A percentile compares a stretch with the other conserved stretches of the same genome.
Evolutionary conservation across 2,888 invertebrate species (phyloP).

Genomic region (Pammene fasciana): DNA sequence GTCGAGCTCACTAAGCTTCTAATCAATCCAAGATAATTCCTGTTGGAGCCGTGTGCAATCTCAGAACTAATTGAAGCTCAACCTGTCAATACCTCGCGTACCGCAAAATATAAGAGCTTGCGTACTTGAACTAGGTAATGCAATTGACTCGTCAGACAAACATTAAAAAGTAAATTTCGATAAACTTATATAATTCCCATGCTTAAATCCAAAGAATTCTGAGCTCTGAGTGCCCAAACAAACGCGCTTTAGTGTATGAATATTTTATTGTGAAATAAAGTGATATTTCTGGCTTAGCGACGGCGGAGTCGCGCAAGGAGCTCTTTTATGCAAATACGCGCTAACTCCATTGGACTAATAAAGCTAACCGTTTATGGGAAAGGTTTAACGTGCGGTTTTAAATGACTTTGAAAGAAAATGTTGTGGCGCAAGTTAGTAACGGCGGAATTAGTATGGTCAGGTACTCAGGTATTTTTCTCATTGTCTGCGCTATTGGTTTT

Average conservation of each 20-base stretch:
- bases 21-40: conserved; percentile 31
- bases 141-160: conserved; percentile 5
- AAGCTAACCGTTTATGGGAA: conserved; percentile 29
- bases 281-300: conserved; percentile 18
- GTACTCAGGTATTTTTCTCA: background rate
- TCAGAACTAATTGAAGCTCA: conserved; percentile 28
- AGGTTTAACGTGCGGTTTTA: conserved; percentile 2
- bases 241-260: conserved; percentile 14
- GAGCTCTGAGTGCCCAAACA: background rate
- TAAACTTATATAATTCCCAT: conserved; percentile 7
- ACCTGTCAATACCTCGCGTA: conserved; percentile 8
- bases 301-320: background rate
- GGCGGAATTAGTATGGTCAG: background rate
- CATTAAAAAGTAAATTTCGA: conserved; percentile 14
- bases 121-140: background rate
- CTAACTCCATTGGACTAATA: conserved; percentile 7
- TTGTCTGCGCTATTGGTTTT: too few species aligned
- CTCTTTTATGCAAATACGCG: conserved; percentile 18
- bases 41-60: conserved; percentile 4
- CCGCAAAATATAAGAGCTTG: conserved; percentile 2
- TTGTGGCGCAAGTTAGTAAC: background rate
- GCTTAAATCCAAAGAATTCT: conserved; percentile 22
- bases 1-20: conserved; percentile 22
- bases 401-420: background rate
- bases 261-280: conserved; percentile 24